Conservation (phyloP, 2,797 vertebrate genomes). For the Channallabes apus region DNA sequence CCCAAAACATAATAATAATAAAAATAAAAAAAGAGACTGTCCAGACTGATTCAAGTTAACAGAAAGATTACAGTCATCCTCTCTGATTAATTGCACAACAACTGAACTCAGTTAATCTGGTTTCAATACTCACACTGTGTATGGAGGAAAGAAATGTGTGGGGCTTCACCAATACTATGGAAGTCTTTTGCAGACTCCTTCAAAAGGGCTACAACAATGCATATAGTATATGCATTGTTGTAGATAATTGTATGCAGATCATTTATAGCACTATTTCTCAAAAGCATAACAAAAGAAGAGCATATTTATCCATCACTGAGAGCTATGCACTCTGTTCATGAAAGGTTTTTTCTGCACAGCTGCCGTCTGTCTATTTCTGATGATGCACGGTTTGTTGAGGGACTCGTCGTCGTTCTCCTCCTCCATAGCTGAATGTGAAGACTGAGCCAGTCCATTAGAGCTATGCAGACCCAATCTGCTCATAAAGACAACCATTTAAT, state of each 20-base stretch:
- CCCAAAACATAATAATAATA: too few relatives aligned
- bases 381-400: constrained; percentile 22
- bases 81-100: neutral
- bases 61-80: too few relatives aligned
- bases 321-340: constrained; percentile 21
- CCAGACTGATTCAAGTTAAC: too few relatives aligned
- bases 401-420: neutral
- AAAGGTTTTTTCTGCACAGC: constrained; percentile 24
- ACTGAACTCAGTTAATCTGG: neutral
- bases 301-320: constrained; percentile 30
- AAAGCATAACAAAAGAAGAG: constrained; percentile 22
- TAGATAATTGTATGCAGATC: neutral
- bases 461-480: constrained; percentile 16
- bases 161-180: neutral
- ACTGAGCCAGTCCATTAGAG: constrained; percentile 33
- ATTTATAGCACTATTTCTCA: constrained; percentile 20
- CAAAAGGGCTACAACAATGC: neutral
- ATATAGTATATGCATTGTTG: neutral
- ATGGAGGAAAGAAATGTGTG: neutral
- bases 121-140: neutral
- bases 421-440: constrained; percentile 32
- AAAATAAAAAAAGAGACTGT: neutral
- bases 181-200: neutral
- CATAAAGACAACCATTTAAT: constrained; percentile 32
- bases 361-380: constrained; percentile 32